These are phyloP conservation scores for Pristis pectinata DNA, from an alignment of 2,797 vertebrate genomes.

Conservation along the genomic window DNA sequence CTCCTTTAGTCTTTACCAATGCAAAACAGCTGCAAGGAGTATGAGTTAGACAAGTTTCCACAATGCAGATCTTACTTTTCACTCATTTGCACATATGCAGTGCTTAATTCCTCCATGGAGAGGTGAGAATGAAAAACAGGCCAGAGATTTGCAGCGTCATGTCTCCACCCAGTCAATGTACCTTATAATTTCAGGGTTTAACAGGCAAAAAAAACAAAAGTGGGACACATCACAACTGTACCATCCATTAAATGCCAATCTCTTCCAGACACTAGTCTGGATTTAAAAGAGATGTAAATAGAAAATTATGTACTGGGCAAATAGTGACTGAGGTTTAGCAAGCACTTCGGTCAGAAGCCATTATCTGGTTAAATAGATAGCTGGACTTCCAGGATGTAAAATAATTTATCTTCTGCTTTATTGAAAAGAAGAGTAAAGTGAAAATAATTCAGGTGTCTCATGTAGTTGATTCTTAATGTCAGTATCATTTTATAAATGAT, in stretches of 20 bases:
- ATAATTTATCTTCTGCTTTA: background rate
- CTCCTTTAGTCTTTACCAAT: background rate
- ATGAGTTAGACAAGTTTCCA: background rate
- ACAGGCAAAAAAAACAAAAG: background rate
- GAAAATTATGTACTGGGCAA: background rate
- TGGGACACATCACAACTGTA: background rate
- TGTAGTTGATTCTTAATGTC: background rate
- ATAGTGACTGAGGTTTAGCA: background rate
- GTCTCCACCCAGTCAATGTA: background rate
- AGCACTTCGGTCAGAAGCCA: background rate
- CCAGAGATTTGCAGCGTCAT: background rate
- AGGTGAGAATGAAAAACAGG: background rate
- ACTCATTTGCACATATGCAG: too few species aligned
- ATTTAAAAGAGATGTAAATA: background rate
- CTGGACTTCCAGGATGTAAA: background rate
- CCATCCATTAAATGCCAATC: background rate
- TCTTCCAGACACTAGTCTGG: background rate
- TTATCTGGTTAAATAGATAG: background rate
- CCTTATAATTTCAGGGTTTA: background rate
- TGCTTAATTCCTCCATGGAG: background rate
- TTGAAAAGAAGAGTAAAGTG: background rate
- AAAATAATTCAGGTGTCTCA: background rate
- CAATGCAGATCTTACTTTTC: background rate
- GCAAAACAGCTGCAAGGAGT: background rate
- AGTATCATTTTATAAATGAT: background rate